These are phyloP conservation scores for Cyclargus thomasi DNA, from an alignment of 1,140 invertebrate species.

Conservation along the genomic window DNA sequence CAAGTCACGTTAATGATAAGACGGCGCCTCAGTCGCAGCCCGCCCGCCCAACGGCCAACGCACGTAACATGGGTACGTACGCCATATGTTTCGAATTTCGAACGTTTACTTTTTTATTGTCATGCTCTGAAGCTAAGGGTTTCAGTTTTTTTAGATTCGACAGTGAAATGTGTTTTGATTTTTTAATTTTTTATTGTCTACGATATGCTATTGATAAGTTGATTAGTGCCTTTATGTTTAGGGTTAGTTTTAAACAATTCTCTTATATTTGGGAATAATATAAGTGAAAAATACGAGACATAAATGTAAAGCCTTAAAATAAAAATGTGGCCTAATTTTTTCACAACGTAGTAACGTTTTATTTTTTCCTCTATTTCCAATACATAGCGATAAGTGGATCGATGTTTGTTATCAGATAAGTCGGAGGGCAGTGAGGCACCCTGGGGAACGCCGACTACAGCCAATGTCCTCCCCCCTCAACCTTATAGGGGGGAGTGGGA, in stretches of 20 bases:
- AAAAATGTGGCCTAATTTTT: too few species aligned
- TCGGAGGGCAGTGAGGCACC: conserved; percentile 41
- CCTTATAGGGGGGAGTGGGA: conserved; percentile 32
- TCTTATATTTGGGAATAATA: too few species aligned
- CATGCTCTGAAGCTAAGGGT: conserved; percentile 24
- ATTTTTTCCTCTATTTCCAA: conserved; percentile 21
- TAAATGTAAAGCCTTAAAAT: too few species aligned
- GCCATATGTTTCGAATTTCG: conserved; percentile 11
- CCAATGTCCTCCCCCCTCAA: conserved; percentile 30
- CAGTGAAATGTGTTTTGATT: conserved; percentile 6
- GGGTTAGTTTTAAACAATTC: too few species aligned
- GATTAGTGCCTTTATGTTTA: too few species aligned
- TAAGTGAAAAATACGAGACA: too few species aligned
- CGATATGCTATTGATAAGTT: too few species aligned
- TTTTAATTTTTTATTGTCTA: too few species aligned
- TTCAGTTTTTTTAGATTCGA: not conserved
- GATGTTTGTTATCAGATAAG: conserved; percentile 64
- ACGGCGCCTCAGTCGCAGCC: conserved; percentile 54
- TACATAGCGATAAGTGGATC: conserved; percentile 15
- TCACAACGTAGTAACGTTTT: not conserved
- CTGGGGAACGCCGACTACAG: conserved; percentile 29
- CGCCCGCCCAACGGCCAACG: conserved; percentile 42
- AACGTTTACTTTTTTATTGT: conserved; percentile 16
- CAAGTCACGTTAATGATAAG: conserved; percentile 62
- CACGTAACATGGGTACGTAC: conserved; percentile 39